Conservation (phyloP, 1,140 invertebrate genomes). For the Galendromus occidentalis region DNA sequence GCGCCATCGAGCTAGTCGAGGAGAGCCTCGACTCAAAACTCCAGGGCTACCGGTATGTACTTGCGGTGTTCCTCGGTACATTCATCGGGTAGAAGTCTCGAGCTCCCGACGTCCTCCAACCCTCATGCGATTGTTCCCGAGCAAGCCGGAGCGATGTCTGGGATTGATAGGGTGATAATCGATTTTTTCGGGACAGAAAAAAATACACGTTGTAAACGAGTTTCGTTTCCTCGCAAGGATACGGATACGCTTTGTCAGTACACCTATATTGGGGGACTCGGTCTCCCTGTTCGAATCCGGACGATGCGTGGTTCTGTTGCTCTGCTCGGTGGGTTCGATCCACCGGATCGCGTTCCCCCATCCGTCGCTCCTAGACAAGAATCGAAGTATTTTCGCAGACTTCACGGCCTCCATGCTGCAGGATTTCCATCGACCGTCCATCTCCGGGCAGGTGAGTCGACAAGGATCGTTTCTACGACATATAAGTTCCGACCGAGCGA, state of each 20-base stretch:
- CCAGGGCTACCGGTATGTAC: background rate
- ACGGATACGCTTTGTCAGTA: background rate
- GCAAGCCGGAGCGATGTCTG: too few relatives aligned
- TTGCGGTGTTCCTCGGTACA: too few relatives aligned
- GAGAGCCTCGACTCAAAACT: background rate
- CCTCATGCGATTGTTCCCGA: too few relatives aligned
- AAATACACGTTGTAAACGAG: too few relatives aligned
- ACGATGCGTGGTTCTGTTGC: background rate
- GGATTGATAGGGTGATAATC: too few relatives aligned
- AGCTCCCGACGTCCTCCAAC: too few relatives aligned
- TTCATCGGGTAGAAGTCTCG: too few relatives aligned
- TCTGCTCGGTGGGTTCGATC: background rate
- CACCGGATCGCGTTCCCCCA: constrained; percentile 1
- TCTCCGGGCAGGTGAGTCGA: background rate
- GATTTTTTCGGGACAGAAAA: too few relatives aligned
- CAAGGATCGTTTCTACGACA: background rate
- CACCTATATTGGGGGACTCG: background rate
- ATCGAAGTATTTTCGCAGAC: background rate
- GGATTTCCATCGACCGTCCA: background rate
- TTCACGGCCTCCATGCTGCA: background rate
- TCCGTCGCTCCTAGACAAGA: background rate
- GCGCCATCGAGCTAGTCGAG: background rate
- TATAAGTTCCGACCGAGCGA: background rate
- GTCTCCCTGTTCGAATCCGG: background rate
- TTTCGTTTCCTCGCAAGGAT: background rate